Percentiles rank a stretch among this genome's conserved stretches.
These are phyloP conservation scores for Coregonus sp. DNA, from an alignment of 2,797 vertebrate genomes.

Conservation along the genomic window DNA sequence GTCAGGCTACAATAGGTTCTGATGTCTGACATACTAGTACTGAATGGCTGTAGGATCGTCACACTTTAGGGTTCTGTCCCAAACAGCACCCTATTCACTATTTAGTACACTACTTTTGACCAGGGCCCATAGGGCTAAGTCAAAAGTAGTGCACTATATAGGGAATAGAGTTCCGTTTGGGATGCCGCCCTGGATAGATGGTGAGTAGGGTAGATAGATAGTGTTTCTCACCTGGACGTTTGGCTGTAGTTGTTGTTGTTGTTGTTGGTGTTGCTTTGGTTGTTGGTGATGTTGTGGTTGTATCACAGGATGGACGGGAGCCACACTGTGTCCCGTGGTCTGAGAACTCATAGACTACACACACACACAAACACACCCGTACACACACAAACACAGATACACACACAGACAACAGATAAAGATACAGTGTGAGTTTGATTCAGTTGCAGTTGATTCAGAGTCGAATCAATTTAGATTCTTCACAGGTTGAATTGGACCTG, in stretches of 20 bases:
- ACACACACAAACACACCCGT: slow-evolving; percentile 24
- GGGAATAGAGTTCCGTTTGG: too few species aligned
- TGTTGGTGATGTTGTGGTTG: slow-evolving; percentile 54
- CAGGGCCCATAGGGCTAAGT: too few species aligned
- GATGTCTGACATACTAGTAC: too few species aligned
- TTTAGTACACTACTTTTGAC: too few species aligned
- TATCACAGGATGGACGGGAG: slow-evolving; percentile 79
- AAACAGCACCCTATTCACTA: too few species aligned
- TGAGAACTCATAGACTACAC: slow-evolving; percentile 90
- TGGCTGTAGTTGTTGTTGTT: slow-evolving; percentile 79
- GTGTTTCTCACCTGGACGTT: slow-evolving; percentile 82
- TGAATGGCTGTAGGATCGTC: too few species aligned
- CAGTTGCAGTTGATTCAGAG: too few species aligned
- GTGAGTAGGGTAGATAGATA: not conserved
- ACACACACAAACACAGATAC: not conserved
- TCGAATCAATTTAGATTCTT: too few species aligned
- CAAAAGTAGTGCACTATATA: too few species aligned
- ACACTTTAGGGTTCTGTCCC: too few species aligned
- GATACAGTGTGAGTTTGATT: not conserved
- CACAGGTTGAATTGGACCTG: too few species aligned
- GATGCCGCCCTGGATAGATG: not conserved
- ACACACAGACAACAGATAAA: not conserved
- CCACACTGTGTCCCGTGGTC: slow-evolving; percentile 83
- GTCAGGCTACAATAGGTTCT: too few species aligned
- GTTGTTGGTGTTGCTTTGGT: not conserved